phyloP scores from a whole-genome alignment of 2,888 invertebrate genomes.

The Lycocerus yunnanus region DNA sequence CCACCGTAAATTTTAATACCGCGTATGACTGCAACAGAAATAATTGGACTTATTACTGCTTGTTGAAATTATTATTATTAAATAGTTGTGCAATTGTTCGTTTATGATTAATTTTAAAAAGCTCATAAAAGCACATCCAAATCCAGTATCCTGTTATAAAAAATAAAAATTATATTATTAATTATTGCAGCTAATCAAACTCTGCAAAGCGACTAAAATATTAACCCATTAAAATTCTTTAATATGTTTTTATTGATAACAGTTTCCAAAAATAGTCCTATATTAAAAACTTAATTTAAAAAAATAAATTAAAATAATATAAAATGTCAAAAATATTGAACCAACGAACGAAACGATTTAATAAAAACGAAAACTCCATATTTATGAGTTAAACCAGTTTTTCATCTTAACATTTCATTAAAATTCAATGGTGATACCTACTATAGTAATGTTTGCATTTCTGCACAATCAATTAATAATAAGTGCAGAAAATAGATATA shows the following conservation, averaged over 20 bases:
- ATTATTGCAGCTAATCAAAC: not conserved
- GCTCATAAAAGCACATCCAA: not conserved
- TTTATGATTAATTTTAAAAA: not conserved
- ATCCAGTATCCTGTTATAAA: not conserved
- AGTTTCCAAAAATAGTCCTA: not conserved
- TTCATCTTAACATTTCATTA: not conserved
- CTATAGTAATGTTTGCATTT: not conserved
- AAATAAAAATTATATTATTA: not conserved
- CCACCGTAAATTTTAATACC: constrained; percentile 13
- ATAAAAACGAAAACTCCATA: not conserved
- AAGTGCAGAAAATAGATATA: not conserved
- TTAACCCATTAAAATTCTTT: not conserved
- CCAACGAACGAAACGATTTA: not conserved
- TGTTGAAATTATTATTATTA: not conserved
- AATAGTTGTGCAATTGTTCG: constrained; percentile 1
- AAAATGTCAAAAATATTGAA: not conserved
- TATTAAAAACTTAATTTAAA: not conserved
- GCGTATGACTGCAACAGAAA: not conserved
- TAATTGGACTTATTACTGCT: constrained; percentile 5
- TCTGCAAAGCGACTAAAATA: not conserved
- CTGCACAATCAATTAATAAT: not conserved
- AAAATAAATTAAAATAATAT: not conserved
- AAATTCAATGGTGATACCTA: not conserved
- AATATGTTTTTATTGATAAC: not conserved
- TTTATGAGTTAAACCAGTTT: not conserved